Conservation (phyloP, 1,140 invertebrate species). For the Pseudomyrmex concolor region DNA sequence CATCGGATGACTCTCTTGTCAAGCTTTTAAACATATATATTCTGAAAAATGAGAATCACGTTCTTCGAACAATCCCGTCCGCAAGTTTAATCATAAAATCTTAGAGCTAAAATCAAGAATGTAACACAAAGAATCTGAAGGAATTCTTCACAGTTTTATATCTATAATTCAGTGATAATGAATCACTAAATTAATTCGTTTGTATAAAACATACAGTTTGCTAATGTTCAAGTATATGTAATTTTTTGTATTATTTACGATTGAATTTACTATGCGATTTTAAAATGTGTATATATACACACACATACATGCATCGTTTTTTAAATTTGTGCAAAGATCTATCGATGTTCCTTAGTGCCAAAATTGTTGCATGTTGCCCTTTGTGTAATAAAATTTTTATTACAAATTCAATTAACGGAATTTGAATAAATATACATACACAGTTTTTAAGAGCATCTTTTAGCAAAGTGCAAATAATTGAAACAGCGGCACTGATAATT, state of each 20-base stretch:
- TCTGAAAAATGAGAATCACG: slow-evolving; percentile 19
- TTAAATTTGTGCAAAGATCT: slow-evolving; percentile 32
- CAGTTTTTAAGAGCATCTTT: slow-evolving; percentile 15
- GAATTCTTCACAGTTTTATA: slow-evolving; percentile 23
- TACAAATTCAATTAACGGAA: slow-evolving; percentile 26
- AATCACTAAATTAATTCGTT: slow-evolving; percentile 31
- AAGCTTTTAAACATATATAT: slow-evolving; percentile 44
- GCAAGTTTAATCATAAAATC: slow-evolving; percentile 42
- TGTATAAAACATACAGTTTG: slow-evolving; percentile 58
- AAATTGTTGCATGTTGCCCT: slow-evolving; percentile 20
- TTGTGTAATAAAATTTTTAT: background rate
- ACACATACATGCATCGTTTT: slow-evolving; percentile 23
- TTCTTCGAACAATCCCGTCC: slow-evolving; percentile 27
- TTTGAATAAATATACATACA: slow-evolving; percentile 5
- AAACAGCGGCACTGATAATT: background rate
- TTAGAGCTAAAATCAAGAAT: slow-evolving; percentile 37
- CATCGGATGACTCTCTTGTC: slow-evolving; percentile 38
- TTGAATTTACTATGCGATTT: slow-evolving; percentile 43
- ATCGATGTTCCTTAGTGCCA: slow-evolving; percentile 30
- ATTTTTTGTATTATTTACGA: slow-evolving; percentile 48
- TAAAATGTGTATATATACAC: slow-evolving; percentile 46
- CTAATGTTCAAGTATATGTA: slow-evolving; percentile 56
- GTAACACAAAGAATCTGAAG: slow-evolving; percentile 18
- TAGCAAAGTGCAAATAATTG: slow-evolving; percentile 29
- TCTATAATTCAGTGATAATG: slow-evolving; percentile 9